These are phyloP conservation scores for Limnephilus auricula DNA, from an alignment of 2,888 invertebrate species.

Conservation along the genomic window DNA sequence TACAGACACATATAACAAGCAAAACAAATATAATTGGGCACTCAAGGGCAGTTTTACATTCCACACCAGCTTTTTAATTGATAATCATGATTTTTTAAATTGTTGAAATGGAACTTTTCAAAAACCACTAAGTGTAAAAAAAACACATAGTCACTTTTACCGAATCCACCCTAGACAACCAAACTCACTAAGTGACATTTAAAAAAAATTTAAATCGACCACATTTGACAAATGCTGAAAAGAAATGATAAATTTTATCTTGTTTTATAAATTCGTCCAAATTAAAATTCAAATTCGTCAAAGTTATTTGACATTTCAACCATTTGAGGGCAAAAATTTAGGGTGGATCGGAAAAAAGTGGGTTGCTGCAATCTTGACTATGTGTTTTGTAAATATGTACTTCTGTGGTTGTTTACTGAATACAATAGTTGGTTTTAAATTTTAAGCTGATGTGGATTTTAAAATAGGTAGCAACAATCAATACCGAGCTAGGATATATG, in stretches of 20 bases:
- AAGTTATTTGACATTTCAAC: neutral
- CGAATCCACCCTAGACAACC: neutral
- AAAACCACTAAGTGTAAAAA: neutral
- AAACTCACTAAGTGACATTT: neutral
- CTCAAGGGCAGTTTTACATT: conserved; percentile 43
- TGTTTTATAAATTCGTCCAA: neutral
- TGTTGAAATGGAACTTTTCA: neutral
- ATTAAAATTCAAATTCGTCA: neutral
- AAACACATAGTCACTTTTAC: neutral
- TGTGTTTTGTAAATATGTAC: neutral
- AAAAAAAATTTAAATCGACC: neutral
- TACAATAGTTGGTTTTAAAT: neutral
- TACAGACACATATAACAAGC: conserved; percentile 64
- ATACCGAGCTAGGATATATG: conserved; percentile 54
- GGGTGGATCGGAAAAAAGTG: neutral
- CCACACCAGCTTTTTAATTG: conserved; percentile 24
- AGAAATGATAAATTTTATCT: neutral
- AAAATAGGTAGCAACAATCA: conserved; percentile 55
- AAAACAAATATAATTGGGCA: conserved; percentile 51
- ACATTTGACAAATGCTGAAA: neutral
- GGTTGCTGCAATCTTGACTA: neutral
- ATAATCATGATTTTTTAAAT: neutral
- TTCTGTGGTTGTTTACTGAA: neutral
- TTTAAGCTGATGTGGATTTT: conserved; percentile 31
- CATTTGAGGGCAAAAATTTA: neutral